Evolutionary conservation across 2,797 vertebrate species (phyloP), one percentile per base, ranked within the genome.

Genomic region (Helicolenus hilgendorfi): DNA sequence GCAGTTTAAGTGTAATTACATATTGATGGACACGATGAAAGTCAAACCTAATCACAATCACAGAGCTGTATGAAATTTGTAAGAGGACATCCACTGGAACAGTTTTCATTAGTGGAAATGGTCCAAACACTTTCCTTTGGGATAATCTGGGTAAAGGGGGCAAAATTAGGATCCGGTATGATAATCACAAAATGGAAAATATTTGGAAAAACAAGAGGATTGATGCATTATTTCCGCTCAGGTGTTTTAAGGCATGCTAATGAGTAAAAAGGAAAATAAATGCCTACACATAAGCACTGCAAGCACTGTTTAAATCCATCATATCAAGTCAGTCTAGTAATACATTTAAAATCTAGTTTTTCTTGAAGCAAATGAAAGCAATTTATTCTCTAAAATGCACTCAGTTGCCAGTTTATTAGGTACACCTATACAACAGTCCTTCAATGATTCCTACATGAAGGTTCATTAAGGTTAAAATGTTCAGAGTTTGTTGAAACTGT

Each of bases 161-260:
- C 38, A 56, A 73, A 49, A 91, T 81, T 38, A 79, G 41, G 64
- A 83, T 89, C 14, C 14, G 38, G 86, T 85, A 71, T 74, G 65
- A 77, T 82, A 55, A 76, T 86, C 90, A 78, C 69, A 58, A 80
- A 81, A 56, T 69, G 69, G 56, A 83, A 79, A 53, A 80, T 20
- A 63, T 70, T 49, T 72, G 45, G 13, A 24, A 33, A 55, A 75
- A 79, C 90, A 92, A 79, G 92, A 83, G 36, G 80, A 78, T 84
- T 85, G 85, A 71, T 80, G 41, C 18, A 80, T 83, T 76, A 49
- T 77, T 91, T 91, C 86, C 22, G 18, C 84, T 35, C 24, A 67
- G 64, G 82, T 73, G 64, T 74, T 77, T 82, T 41, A 64, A 36
- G 56, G 49, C 72, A 83, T 85, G 33, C 13, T 7, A 18, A 0